These are phyloP conservation scores for Sceloporus tristichus DNA, from an alignment of 2,113 vertebrate species.

Conservation along the genomic window DNA sequence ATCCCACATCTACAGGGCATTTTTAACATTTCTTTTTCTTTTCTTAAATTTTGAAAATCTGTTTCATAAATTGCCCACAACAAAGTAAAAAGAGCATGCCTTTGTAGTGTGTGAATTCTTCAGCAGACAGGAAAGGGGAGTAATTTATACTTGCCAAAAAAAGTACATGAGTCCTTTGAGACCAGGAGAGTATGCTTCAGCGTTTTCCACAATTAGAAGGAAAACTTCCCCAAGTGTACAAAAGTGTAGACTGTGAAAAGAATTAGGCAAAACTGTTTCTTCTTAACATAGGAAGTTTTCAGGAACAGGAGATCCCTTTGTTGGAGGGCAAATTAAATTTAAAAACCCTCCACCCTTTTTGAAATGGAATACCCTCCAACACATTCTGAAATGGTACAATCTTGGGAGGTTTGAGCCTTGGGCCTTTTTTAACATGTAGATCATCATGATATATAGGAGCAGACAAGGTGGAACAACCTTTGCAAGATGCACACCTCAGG, in stretches of 20 bases:
- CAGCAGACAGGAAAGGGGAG: neutral
- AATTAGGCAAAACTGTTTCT: too few species aligned
- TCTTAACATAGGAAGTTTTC: too few species aligned
- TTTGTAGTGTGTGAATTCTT: neutral
- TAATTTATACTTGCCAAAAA: neutral
- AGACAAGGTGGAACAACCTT: neutral
- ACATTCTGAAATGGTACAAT: neutral
- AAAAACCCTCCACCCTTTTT: too few species aligned
- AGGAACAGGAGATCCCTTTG: too few species aligned
- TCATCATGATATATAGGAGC: neutral
- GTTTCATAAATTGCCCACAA: neutral
- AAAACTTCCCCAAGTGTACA: neutral
- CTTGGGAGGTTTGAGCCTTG: neutral
- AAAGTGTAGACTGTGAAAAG: too few species aligned
- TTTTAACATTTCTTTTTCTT: neutral
- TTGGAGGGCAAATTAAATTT: too few species aligned
- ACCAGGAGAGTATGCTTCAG: neutral
- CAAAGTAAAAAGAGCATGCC: neutral
- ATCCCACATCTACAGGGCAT: neutral
- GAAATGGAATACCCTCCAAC: too few species aligned
- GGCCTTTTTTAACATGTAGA: neutral
- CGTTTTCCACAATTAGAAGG: too few species aligned
- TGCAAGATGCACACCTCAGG: neutral
- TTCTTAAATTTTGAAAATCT: slow-evolving; percentile 6
- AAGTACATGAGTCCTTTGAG: neutral